Evolutionary conservation across 2,888 invertebrate species (phyloP).

Genomic region (Ferrisia virgata): DNA sequence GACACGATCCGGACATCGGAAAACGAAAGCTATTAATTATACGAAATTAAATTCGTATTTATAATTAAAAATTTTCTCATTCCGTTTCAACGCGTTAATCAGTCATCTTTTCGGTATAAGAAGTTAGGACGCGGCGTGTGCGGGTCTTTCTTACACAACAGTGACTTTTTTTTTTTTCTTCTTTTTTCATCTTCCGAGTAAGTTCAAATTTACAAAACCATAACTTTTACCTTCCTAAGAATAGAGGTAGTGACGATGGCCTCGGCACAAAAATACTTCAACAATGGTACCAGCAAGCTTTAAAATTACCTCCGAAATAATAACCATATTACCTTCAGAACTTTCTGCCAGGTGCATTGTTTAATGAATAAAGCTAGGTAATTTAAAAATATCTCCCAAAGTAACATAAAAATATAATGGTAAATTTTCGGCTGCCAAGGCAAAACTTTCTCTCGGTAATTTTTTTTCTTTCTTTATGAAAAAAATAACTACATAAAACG

Average conservation of each 20-base stretch:
- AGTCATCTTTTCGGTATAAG: neutral
- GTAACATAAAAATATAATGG: conserved; percentile 19
- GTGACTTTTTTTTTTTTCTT: no score
- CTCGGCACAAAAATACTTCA: neutral
- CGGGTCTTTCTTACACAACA: no score
- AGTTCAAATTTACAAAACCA: neutral
- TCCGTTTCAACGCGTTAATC: neutral
- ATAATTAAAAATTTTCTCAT: neutral
- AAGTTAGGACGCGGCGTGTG: neutral
- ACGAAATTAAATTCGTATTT: neutral
- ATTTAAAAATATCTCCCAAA: conserved; percentile 18
- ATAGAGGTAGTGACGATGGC: neutral
- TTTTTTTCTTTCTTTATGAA: neutral
- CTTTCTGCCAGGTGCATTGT: conserved; percentile 12
- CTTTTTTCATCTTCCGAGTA: neutral
- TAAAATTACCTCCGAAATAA: conserved; percentile 5
- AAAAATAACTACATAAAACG: conserved; percentile 17
- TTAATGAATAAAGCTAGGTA: conserved; percentile 11
- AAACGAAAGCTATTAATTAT: neutral
- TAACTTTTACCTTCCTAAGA: neutral
- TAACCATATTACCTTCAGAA: neutral
- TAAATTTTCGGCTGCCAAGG: neutral
- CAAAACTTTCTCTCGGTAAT: neutral
- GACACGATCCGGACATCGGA: neutral
- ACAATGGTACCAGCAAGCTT: neutral